phyloP scores from a whole-genome alignment of 2,797 vertebrate genomes.

The Apogon hyalosoma region DNA sequence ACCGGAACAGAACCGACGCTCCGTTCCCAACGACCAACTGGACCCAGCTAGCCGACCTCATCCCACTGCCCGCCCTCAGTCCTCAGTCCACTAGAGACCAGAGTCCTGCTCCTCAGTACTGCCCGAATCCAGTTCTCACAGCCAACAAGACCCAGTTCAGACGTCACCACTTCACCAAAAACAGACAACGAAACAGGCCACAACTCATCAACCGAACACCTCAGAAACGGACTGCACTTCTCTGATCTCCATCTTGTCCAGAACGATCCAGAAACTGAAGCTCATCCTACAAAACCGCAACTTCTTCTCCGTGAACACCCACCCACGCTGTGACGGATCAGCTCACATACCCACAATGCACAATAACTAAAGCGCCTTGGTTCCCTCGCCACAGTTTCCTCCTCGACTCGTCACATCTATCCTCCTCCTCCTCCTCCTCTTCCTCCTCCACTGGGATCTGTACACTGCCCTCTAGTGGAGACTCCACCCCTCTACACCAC shows the following conservation, averaged over 20 bases:
- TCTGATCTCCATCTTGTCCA: conserved; percentile 14
- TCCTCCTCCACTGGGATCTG: conserved; percentile 36
- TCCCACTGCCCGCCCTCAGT: conserved; percentile 80
- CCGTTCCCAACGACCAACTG: conserved; percentile 85
- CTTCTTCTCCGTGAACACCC: conserved; percentile 7
- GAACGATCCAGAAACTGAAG: background rate
- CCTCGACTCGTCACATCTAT: conserved; percentile 8
- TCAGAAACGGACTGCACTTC: conserved; percentile 50
- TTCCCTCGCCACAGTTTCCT: conserved; percentile 19
- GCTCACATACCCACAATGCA: conserved; percentile 41
- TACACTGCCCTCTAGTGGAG: conserved; percentile 55
- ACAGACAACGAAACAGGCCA: conserved; percentile 7
- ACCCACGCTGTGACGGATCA: background rate
- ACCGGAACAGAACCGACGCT: conserved; percentile 87
- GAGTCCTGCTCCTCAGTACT: conserved; percentile 32
- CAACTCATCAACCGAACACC: conserved; percentile 51
- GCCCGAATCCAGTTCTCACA: conserved; percentile 68
- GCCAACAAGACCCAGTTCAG: conserved; percentile 43
- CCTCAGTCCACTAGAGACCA: conserved; percentile 78
- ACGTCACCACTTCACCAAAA: conserved; percentile 1
- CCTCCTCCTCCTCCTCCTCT: conserved; percentile 19
- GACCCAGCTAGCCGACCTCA: conserved; percentile 81
- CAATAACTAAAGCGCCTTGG: conserved; percentile 40
- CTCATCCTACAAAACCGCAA: background rate
- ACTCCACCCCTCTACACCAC: background rate